A percentile compares a stretch with the other conserved stretches of the same genome.
phyloP scores from a whole-genome alignment of 2,113 vertebrate genomes.

The Pelmatolapia mariae region DNA sequence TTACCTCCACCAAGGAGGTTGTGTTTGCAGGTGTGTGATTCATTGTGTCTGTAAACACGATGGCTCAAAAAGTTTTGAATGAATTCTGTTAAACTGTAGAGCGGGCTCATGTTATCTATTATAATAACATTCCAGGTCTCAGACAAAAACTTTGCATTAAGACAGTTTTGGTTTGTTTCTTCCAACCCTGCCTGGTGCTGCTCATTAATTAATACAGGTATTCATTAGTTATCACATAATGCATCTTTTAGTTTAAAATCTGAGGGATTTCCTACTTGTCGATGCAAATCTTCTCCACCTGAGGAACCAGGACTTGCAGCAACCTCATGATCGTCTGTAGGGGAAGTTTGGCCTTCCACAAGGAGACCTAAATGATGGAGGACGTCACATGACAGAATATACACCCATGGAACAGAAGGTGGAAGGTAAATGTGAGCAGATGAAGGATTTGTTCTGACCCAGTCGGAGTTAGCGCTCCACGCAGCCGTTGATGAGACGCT shows the following conservation, averaged over 20 bases:
- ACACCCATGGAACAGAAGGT: background rate
- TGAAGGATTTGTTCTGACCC: conserved; percentile 71
- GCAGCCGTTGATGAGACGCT: conserved; percentile 66
- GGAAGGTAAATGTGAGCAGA: no score
- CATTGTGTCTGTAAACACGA: background rate
- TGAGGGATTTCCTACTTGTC: conserved; percentile 82
- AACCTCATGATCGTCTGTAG: conserved; percentile 97
- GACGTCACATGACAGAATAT: background rate
- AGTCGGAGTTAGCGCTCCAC: conserved; percentile 85
- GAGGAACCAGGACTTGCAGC: conserved; percentile 93
- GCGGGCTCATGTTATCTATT: rapidly evolving
- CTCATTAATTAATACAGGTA: background rate
- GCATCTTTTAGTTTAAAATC: background rate
- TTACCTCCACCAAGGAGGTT: background rate
- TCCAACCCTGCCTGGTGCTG: background rate
- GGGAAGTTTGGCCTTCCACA: conserved; percentile 92
- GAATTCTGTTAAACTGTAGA: background rate
- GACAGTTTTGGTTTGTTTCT: background rate
- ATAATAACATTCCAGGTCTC: background rate
- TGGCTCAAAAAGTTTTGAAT: background rate
- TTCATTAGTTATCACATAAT: background rate
- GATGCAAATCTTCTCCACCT: conserved; percentile 99
- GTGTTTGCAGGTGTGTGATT: background rate
- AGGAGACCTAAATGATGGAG: conserved; percentile 71
- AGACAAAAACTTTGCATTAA: background rate